phyloP scores from a whole-genome alignment of 2,888 invertebrate genomes.

The Cantharis rufa region DNA sequence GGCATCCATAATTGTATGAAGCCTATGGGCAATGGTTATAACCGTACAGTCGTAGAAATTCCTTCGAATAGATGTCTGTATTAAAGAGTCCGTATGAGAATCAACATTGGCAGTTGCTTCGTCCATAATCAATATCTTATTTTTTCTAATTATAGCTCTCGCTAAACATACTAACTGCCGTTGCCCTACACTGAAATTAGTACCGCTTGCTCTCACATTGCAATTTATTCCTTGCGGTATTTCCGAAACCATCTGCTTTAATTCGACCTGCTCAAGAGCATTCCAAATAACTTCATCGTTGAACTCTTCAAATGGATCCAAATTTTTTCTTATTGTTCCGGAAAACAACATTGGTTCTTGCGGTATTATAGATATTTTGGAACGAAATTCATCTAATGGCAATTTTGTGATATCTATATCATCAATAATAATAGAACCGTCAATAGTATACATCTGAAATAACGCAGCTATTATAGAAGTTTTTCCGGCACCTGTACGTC shows the following conservation, averaged over 20 bases:
- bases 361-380: conserved; percentile 81
- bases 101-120: conserved; percentile 84
- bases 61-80: conserved; percentile 71
- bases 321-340: conserved; percentile 83
- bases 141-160: conserved; percentile 60
- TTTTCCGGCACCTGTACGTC: conserved; percentile 86
- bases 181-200: conserved; percentile 55
- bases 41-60: conserved; percentile 76
- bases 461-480: conserved; percentile 77
- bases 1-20: conserved; percentile 78
- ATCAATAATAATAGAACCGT: conserved; percentile 83
- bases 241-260: conserved; percentile 57
- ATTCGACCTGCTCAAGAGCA: conserved; percentile 64
- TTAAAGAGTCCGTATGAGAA: conserved; percentile 71
- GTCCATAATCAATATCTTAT: conserved; percentile 53
- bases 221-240: conserved; percentile 68
- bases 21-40: conserved; percentile 77
- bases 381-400: conserved; percentile 75
- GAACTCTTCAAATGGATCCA: conserved; percentile 86
- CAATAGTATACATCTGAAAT: conserved; percentile 78
- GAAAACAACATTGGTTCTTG: conserved; percentile 88
- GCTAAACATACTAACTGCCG: conserved; percentile 71
- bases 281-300: conserved; percentile 79
- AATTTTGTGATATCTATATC: conserved; percentile 70
- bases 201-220: conserved; percentile 70